phyloP scores from a whole-genome alignment of 2,113 vertebrate genomes.

The Pterophyllum scalare region DNA sequence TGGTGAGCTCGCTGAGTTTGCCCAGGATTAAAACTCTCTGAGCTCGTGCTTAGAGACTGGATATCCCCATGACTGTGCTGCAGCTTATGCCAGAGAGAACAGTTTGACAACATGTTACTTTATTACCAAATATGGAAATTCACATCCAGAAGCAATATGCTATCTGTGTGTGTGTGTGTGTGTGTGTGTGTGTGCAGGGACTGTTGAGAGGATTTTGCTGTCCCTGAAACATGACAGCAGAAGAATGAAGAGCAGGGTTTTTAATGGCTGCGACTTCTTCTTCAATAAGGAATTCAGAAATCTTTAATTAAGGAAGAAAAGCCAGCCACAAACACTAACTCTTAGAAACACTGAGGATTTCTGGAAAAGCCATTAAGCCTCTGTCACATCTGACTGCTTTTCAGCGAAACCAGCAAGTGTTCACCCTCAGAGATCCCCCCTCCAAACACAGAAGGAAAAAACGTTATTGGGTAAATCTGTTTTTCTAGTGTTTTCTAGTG shows the following conservation, averaged over 20 bases:
- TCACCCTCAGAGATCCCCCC: slow-evolving; percentile 35
- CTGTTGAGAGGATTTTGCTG: slow-evolving; percentile 9
- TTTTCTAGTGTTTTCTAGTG: slow-evolving; percentile 22
- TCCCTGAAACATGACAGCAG: background rate
- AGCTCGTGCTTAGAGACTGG: slow-evolving; percentile 57
- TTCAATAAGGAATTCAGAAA: slow-evolving; percentile 36
- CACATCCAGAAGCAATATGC: background rate
- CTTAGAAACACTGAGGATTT: slow-evolving; percentile 41
- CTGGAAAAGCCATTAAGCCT: slow-evolving; percentile 70
- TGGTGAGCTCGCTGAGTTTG: slow-evolving; percentile 52
- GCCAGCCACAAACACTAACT: slow-evolving; percentile 30
- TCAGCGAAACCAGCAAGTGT: slow-evolving; percentile 56
- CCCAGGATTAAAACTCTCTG: slow-evolving; percentile 67
- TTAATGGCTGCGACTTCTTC: slow-evolving; percentile 9
- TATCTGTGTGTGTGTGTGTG: background rate
- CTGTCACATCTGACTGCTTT: slow-evolving; percentile 73
- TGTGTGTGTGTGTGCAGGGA: background rate
- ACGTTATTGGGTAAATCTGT: slow-evolving; percentile 35
- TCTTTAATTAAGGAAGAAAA: slow-evolving; percentile 62
- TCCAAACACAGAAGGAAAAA: slow-evolving; percentile 24
- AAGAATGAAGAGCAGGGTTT: slow-evolving; percentile 5
- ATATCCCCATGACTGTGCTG: slow-evolving; percentile 55
- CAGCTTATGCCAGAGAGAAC: slow-evolving; percentile 54
- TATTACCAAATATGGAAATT: slow-evolving; percentile 46
- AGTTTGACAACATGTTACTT: slow-evolving; percentile 64